Base-by-base conservation (phyloP, 2,888 invertebrate genomes). In the Malthinus flaveolus region DNA sequence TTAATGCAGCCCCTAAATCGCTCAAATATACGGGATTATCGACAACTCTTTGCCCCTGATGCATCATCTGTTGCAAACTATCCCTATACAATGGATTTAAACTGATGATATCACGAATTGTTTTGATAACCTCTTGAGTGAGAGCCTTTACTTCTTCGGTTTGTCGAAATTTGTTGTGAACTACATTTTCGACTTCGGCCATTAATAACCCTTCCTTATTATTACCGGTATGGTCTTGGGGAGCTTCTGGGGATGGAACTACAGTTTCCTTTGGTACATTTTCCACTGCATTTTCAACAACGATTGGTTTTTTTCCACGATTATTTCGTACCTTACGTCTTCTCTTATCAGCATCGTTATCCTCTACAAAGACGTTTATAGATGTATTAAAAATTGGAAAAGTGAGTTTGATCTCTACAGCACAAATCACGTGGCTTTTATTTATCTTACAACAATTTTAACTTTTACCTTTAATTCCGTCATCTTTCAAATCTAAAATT, bases 11-110 rank as follows among this genome's bases (percentile, higher is more conserved):
- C 44, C 97, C 98, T 51, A 99, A 82, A 80, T 99, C 98, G 70
- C 96, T 94, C 47, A 99, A 82, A 79, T 98, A 98, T 10, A 97
- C 93, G 0, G 99, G 99, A 83, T 99, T 98, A 79, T 99, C 99
- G 8, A 97, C 93, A 23, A 98, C 95, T 56, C 96, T 84, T 78
- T 97, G 96, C 1, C 97, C 97, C 72, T 96, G 95, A 69, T 97
- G 95, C 71, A 99, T 82, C 89, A 99, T 95, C 80, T 97, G 96
- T 74, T 96, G 95, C n/a, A 99, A 85, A 49, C 96, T 95, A 76
- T 99, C 98, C 66, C 97, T 89, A 75, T 98, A 98, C 57, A 99
- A 80, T 0, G 97, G 96, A 85, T 98, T 99, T 82, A 98, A 85
- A 65, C 94, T 93, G 62, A 99, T 97, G 58, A 99, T 97, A 79